Base-by-base conservation (phyloP, 1,140 invertebrate species). In the Lordiphosa clarofinis region DNA sequence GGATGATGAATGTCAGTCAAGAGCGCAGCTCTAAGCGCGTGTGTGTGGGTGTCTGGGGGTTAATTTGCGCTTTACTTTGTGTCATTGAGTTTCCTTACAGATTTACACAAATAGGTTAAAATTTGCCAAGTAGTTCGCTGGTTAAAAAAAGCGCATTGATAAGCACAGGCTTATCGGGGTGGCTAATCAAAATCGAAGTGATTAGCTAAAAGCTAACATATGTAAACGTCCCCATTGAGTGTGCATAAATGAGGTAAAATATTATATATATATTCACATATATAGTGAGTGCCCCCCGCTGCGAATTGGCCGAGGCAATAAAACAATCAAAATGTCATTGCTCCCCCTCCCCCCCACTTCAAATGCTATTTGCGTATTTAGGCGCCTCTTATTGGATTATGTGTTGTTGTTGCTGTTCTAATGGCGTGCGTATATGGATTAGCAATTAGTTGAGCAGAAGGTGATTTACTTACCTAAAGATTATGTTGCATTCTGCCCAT, bases 341-440 rank as follows among this genome's bases (percentile, higher is more conserved):
- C 50, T 21, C 40, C 40, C 15, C 43, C 43, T 24, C 24, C 43
- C 24, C 43, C 21, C n/a, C n/a, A 28, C 24, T 31, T 46, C 43
- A n/a, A 46, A 31, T 33, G 10, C 5, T 36, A 49, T 35, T 28
- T 52, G 58, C 19, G 52, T 55, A 44, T 60, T 63, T 3, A 31
- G 75, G 59, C 50, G 36, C 40, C 38, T 11, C 78, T 84, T 82
- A 82, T 84, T 82, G 78, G 78, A 82, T 82, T 82, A 82, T 76
- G 74, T 12, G 39, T 35, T 55, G 10, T 55, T 9, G 21, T 21
- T 21, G 3, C 21, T 21, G 19, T 11, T n/a, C 28, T 37, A 12
- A n/a, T 84, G 64, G 43, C 78, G 78, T 82, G 78, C 54, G 39
- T 33, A 39, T 44, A 44, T 44, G 78, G 76, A 82, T 82, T 82